These are phyloP conservation scores for Belgica antarctica DNA, from an alignment of 2,888 invertebrate species.

Conservation along the genomic window DNA sequence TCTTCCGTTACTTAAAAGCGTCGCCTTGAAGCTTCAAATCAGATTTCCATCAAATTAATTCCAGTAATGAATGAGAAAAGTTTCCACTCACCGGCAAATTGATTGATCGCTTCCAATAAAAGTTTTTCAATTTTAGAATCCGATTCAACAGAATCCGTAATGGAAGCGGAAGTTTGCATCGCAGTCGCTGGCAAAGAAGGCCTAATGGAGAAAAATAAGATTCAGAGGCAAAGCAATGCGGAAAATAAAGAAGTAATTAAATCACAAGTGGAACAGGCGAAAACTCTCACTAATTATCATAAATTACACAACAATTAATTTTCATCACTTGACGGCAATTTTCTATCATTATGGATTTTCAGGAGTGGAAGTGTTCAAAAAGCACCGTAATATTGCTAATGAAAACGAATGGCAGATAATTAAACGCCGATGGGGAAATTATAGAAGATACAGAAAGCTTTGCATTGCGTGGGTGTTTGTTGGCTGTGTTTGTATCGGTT, in stretches of 20 bases:
- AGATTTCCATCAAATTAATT: background rate
- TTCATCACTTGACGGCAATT: slow-evolving; percentile 10
- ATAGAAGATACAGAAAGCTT: no score
- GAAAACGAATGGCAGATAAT: background rate
- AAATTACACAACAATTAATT: slow-evolving; percentile 28
- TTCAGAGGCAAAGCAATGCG: background rate
- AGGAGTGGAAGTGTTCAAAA: no score
- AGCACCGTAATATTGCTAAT: slow-evolving; percentile 8
- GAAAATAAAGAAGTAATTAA: slow-evolving; percentile 22
- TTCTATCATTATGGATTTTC: slow-evolving; percentile 11
- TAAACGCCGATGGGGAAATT: background rate
- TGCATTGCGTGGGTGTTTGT: no score
- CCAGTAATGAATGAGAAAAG: slow-evolving; percentile 10
- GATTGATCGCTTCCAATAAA: slow-evolving; percentile 13
- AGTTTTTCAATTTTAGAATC: background rate
- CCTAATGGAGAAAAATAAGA: background rate
- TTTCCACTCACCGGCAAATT: background rate
- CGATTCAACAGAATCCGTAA: background rate
- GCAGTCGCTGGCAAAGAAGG: background rate
- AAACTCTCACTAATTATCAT: slow-evolving; percentile 5
- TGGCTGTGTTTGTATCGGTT: no score
- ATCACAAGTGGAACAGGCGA: background rate
- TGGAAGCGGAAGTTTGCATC: background rate
- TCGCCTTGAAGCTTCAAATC: background rate
- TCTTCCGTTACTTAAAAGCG: no score